Evolutionary conservation across 2,113 vertebrate genomes (phyloP), one percentile per base, ranked within the genome.

Genomic region (Boulengeromyrus knoepffleri): DNA sequence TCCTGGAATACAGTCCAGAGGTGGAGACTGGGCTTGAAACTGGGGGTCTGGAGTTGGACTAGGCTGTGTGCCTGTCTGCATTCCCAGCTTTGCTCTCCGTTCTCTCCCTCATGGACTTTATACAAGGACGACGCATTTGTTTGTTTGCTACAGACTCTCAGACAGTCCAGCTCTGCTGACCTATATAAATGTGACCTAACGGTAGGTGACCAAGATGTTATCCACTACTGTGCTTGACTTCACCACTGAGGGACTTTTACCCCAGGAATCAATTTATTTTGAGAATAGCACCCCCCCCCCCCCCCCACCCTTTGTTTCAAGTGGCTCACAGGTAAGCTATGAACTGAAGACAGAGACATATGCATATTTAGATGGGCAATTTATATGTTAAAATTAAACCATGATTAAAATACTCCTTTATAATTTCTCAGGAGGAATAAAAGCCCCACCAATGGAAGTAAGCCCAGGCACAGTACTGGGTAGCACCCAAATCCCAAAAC

Each of bases 71-170:
- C 62, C 47, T 46, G 46, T 12, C n/a, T 88, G 88, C n/a, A 1
- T 39, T 77, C 80, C 58, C 56, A 66, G 24, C 74, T 92, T 88
- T 88, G 84, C 70, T 45, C 47, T 47, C 13, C 85, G 89, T 87
- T 92, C 83, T 89, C 88, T 92, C 88, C 88, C 88, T 56, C 77
- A 2, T 94, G 96, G 94, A 96, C 95, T 96, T 96, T 96, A 95
- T 89, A 96, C 95, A 95, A 95, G 94, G 94, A 91, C 94, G 88
- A 84, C 49, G 7, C 39, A 91, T 91, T 93, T 96, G 95, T 96
- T 96, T 96, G 91, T 91, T 89, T 93, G 92, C 89, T 84, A 90
- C 84, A 93, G 45, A 49, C 91, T 91, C 56, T 93, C 92, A 94
- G 92, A 74, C 17, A 83, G 70, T 62, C 74, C 31, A 88, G 91